Percentiles rank a stretch among this genome's conserved stretches.
Evolutionary conservation across 2,797 vertebrate genomes (phyloP).

Genomic region (Heliangelus exortis): DNA sequence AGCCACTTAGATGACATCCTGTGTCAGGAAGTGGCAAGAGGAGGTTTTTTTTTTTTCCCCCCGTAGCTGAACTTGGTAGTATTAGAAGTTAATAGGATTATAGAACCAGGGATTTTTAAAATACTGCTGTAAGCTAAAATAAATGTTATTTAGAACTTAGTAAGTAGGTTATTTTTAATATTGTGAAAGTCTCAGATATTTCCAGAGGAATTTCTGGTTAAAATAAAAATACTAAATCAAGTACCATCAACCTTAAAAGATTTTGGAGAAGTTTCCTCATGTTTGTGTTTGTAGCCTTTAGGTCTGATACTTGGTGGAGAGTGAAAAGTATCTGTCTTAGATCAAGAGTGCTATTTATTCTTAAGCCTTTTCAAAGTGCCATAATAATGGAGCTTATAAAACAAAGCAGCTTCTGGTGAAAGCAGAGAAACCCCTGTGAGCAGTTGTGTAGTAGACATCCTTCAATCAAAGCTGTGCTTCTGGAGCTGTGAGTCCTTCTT

Average conservation of each 20-base stretch:
- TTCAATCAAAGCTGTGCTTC: background rate
- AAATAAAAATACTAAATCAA: conserved; percentile 48
- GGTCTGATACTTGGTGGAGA: conserved; percentile 15
- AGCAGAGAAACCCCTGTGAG: background rate
- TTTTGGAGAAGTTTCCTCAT: conserved; percentile 30
- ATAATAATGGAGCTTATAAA: conserved; percentile 49
- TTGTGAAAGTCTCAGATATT: conserved; percentile 32
- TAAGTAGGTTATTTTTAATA: conserved; percentile 30
- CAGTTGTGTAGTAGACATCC: background rate
- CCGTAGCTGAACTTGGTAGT: conserved; percentile 44
- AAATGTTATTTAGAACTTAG: conserved; percentile 47
- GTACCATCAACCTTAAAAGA: background rate
- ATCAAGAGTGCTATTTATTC: conserved; percentile 45
- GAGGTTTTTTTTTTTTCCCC: background rate
- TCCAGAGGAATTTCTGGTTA: conserved; percentile 61
- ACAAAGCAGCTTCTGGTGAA: background rate
- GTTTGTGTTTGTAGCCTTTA: conserved; percentile 32
- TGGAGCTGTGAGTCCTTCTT: background rate
- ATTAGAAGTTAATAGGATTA: conserved; percentile 76
- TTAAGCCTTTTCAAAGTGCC: conserved; percentile 66
- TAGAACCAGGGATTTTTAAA: conserved; percentile 65
- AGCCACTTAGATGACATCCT: conserved; percentile 23
- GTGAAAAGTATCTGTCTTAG: conserved; percentile 8
- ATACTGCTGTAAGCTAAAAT: conserved; percentile 68
- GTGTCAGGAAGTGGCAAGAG: conserved; percentile 27